Percentiles rank a stretch among this genome's conserved stretches.
Conservation (phyloP, 92 coral and sea anemone genomes). For the Parazoanthus atlanticus region DNA sequence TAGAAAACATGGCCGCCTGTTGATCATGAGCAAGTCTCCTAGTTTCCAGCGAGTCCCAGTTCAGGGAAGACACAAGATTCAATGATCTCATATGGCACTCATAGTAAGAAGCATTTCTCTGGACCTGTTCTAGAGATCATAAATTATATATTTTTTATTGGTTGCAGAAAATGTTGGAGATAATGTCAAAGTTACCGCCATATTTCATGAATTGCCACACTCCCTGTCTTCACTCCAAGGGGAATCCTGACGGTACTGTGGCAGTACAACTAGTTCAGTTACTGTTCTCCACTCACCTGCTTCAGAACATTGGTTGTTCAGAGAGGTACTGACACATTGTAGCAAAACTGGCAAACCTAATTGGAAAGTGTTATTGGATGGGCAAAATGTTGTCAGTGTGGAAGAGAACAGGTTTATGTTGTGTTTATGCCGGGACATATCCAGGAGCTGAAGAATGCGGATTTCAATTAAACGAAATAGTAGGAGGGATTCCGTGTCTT, state of each 20-base stretch:
- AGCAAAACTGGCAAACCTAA: neutral
- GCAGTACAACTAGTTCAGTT: slow-evolving; percentile 70
- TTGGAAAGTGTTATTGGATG: neutral
- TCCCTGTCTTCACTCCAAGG: slow-evolving; percentile 76
- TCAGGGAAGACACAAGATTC: neutral
- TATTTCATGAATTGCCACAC: slow-evolving; percentile 65
- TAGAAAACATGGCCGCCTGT: neutral
- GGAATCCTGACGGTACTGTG: slow-evolving; percentile 82
- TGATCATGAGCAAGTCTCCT: neutral
- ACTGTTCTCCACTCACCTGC: slow-evolving; percentile 56
- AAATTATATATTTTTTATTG: neutral
- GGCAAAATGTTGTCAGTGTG: neutral
- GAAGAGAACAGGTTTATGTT: too few species aligned
- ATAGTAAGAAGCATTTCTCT: too few species aligned
- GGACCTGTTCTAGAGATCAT: neutral
- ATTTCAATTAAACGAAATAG: too few species aligned
- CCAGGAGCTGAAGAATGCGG: too few species aligned
- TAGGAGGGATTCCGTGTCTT: too few species aligned
- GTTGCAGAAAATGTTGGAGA: slow-evolving; percentile 73
- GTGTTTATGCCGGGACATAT: too few species aligned
- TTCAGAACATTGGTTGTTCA: slow-evolving; percentile 48
- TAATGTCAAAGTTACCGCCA: slow-evolving; percentile 59
- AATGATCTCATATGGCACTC: neutral
- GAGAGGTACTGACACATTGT: slow-evolving; percentile 66
- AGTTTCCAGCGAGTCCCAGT: neutral